Conservation (phyloP, 2,888 invertebrate species). For the Melanophora roralis region DNA sequence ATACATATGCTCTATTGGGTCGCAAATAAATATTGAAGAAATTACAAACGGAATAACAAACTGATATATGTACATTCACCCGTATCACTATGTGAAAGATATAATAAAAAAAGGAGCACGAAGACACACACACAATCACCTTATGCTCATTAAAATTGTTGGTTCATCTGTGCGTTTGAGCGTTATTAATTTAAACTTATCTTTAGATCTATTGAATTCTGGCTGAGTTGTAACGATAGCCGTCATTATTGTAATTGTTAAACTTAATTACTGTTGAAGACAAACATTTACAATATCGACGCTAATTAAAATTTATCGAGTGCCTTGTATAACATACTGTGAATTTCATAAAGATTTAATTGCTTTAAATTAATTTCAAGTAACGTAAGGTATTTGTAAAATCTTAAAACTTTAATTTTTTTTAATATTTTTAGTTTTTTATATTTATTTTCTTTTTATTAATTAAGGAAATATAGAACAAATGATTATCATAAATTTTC, state of each 20-base stretch:
- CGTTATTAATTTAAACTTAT: conserved; percentile 55
- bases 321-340: too few relatives aligned
- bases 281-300: conserved; percentile 1
- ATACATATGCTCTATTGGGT: too few relatives aligned
- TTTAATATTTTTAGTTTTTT: too few relatives aligned
- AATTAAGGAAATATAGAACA: too few relatives aligned
- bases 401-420: too few relatives aligned
- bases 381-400: too few relatives aligned
- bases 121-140: background rate
- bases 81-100: too few relatives aligned
- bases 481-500: conserved; percentile 28
- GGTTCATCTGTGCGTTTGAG: conserved; percentile 38
- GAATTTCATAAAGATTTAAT: too few relatives aligned
- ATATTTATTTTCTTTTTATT: too few relatives aligned
- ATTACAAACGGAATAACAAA: too few relatives aligned
- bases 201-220: conserved; percentile 43
- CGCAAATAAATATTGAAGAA: too few relatives aligned
- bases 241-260: conserved; percentile 40
- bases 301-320: conserved; percentile 4
- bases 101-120: background rate
- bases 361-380: background rate
- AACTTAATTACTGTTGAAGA: conserved; percentile 46
- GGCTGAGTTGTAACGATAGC: conserved; percentile 17
- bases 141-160: background rate
- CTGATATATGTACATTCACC: too few relatives aligned